Base-by-base conservation (phyloP, 1,140 invertebrate genomes). In the Drosophila bocki region DNA sequence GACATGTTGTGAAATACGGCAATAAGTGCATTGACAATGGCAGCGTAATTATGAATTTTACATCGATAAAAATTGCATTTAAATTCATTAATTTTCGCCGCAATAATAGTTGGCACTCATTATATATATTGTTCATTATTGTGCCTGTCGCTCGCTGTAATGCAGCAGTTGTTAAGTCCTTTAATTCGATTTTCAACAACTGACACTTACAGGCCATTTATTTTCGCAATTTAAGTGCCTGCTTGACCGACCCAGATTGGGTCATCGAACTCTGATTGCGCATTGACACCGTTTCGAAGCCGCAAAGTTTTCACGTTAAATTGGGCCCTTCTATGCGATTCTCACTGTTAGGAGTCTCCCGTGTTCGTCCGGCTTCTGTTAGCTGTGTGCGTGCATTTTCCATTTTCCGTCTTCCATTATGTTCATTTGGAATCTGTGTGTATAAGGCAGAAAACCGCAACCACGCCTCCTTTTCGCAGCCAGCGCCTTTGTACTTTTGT, bases 121-220 rank as follows among this genome's bases (percentile, higher is more conserved):
- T 87, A 62, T 77, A 62, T 77, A 83, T 75, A 88, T 88, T 77
- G 80, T 63, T 57, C 76, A 83, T 87, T 83, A 88, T 83, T 48
- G 58, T 53, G 37, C 56, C 29, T 64, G 70, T 75, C 50, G 74
- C 13, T 33, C 22, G 22, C 51, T 13, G 44, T 58, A 45, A 35
- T 39, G 32, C 67, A 3, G 57, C 41, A 60, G 58, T 72, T 77
- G 75, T 68, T 44, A 57, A 78, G 61, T 50, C 54, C 58, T 67
- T 87, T 82, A 87, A 87, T 87, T 80, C 84, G 70, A 83, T 78
- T 83, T 86, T 60, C 48, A 87, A 65, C 78, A 83, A 88, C 71
- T 78, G 83, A 88, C 83, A 80, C 82, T 83, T 83, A 80, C 80
- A 87, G 83, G 75, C 84, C 78, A 86, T 86, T 83, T 77, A 76